Percentiles rank a stretch among this genome's conserved stretches.
Evolutionary conservation across 2,113 vertebrate species (phyloP).

Genomic region (Danionella cerebrum): DNA sequence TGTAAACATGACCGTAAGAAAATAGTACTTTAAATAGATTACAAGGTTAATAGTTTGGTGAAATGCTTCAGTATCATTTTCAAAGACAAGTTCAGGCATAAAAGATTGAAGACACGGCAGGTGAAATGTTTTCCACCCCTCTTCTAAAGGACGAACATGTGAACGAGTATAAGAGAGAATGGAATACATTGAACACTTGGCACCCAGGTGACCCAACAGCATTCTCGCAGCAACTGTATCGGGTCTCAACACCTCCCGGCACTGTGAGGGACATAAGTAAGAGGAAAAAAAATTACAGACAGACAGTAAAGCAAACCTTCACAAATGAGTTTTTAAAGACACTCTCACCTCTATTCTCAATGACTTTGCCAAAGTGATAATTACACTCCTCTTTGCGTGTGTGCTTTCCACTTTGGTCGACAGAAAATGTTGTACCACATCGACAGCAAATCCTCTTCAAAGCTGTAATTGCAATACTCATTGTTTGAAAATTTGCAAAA

Average conservation of each 20-base stretch:
- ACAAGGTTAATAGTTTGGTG: not conserved
- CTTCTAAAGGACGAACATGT: not conserved
- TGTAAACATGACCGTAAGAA: conserved; percentile 32
- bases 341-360: conserved; percentile 62
- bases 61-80: not conserved
- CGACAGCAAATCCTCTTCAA: conserved; percentile 67
- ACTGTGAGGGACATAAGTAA: conserved; percentile 49
- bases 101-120: not conserved
- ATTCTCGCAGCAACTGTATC: conserved; percentile 71
- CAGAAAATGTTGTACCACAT: conserved; percentile 65
- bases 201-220: conserved; percentile 65
- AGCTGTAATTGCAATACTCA: conserved; percentile 45
- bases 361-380: conserved; percentile 68
- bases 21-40: not conserved
- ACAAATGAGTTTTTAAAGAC: not conserved
- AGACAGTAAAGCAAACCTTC: not conserved
- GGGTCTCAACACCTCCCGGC: conserved; percentile 65
- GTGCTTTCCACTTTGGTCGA: conserved; percentile 62
- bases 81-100: not conserved
- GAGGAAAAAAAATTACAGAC: not conserved
- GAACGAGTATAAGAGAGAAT: not conserved
- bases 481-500: conserved; percentile 11
- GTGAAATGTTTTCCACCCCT: not conserved
- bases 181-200: conserved; percentile 62
- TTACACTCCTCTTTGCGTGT: conserved; percentile 67